Evolutionary conservation across 1,140 invertebrate species (phyloP).

Genomic region (fruit fly (Drosophila melanogaster)): DNA sequence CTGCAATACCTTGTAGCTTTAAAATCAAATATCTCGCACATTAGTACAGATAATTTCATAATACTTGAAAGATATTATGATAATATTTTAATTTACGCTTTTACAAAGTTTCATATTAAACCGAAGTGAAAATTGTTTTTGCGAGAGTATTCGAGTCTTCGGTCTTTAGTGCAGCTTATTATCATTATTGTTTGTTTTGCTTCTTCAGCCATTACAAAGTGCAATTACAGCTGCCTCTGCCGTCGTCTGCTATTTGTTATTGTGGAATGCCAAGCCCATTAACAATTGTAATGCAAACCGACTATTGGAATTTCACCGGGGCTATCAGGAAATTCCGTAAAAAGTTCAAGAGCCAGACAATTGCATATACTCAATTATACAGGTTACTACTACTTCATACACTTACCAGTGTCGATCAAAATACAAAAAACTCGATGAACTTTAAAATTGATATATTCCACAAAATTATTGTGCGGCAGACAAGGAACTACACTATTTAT

Average conservation of each 20-base stretch:
- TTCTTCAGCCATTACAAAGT: slow-evolving; percentile 57
- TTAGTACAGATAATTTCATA: background rate
- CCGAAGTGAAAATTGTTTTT: background rate
- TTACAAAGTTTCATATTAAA: slow-evolving; percentile 1
- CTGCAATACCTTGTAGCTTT: background rate
- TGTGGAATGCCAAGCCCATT: slow-evolving; percentile 66
- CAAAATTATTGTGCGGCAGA: slow-evolving; percentile 1
- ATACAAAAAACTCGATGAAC: slow-evolving; percentile 7
- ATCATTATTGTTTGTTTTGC: slow-evolving; percentile 45
- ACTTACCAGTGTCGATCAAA: slow-evolving; percentile 25
- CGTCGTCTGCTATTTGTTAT: slow-evolving; percentile 32
- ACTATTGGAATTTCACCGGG: slow-evolving; percentile 46
- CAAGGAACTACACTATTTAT: slow-evolving; percentile 1
- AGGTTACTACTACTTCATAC: background rate
- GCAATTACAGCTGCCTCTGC: slow-evolving; percentile 38
- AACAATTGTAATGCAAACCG: slow-evolving; percentile 70
- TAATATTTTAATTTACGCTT: background rate
- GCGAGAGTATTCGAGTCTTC: background rate
- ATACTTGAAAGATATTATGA: background rate
- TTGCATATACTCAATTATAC: slow-evolving; percentile 24
- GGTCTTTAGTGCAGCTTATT: background rate
- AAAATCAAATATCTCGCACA: background rate
- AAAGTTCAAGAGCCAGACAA: slow-evolving; percentile 58
- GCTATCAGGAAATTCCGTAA: slow-evolving; percentile 52
- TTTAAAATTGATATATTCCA: background rate